phyloP scores from a whole-genome alignment of 1,140 invertebrate species.

The Pachypeltis micranthus region DNA sequence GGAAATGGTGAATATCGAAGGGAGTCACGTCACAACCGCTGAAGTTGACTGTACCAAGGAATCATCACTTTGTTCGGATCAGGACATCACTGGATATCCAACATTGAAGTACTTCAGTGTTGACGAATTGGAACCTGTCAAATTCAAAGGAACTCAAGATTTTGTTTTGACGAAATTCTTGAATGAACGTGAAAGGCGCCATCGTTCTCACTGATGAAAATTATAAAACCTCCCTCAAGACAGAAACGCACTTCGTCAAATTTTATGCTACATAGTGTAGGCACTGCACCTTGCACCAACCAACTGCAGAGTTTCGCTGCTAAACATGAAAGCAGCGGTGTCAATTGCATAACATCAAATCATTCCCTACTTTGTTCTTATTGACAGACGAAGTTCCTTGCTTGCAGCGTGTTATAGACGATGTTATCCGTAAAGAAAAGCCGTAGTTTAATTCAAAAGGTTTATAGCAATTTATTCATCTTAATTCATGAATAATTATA shows the following conservation, averaged over 20 bases:
- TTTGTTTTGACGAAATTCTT: constrained; percentile 59
- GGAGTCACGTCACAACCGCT: constrained; percentile 49
- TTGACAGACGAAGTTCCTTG: neutral
- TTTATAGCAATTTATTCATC: too few relatives aligned
- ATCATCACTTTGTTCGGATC: constrained; percentile 50
- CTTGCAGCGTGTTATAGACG: neutral
- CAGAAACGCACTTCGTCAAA: constrained; percentile 66
- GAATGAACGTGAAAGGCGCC: constrained; percentile 42
- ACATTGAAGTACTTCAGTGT: constrained; percentile 64
- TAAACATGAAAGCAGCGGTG: constrained; percentile 19
- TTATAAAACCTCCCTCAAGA: constrained; percentile 48
- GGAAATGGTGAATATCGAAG: constrained; percentile 50
- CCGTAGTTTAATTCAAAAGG: too few relatives aligned
- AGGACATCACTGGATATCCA: constrained; percentile 63
- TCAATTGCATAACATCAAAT: too few relatives aligned
- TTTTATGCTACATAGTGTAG: constrained; percentile 80
- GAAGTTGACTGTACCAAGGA: constrained; percentile 69
- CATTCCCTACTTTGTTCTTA: too few relatives aligned
- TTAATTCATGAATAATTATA: too few relatives aligned
- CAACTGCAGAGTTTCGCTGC: constrained; percentile 11
- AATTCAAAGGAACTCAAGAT: constrained; percentile 58
- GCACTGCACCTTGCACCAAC: constrained; percentile 47
- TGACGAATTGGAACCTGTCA: constrained; percentile 41
- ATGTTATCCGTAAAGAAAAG: neutral
- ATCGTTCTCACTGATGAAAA: constrained; percentile 57